phyloP scores from a whole-genome alignment of 2,888 invertebrate genomes.

The Amblyteles armatorius region DNA sequence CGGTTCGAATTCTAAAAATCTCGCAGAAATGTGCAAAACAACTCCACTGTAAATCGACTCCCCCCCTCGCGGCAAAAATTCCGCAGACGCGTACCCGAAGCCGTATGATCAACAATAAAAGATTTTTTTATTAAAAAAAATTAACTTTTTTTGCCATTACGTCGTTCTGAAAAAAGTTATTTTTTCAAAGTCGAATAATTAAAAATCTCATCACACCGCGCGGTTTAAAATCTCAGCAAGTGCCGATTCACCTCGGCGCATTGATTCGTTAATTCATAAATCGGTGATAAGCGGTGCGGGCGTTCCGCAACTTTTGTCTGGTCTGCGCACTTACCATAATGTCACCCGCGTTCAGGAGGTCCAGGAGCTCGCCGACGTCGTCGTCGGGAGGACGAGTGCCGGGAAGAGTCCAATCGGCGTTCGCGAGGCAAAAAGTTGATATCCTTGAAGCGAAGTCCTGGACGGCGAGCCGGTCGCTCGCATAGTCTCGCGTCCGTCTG shows the following conservation, averaged over 20 bases:
- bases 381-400: slow-evolving; percentile 21
- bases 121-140: too few relatives aligned
- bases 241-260: not conserved
- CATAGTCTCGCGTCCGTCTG: slow-evolving; percentile 36
- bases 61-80: too few relatives aligned
- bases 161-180: too few relatives aligned
- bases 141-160: too few relatives aligned
- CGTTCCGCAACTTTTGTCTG: not conserved
- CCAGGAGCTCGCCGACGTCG: slow-evolving; percentile 19
- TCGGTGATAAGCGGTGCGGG: not conserved
- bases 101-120: too few relatives aligned
- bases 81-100: too few relatives aligned
- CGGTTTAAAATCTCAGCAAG: not conserved
- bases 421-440: slow-evolving; percentile 65
- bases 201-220: not conserved
- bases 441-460: slow-evolving; percentile 65
- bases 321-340: slow-evolving; percentile 47
- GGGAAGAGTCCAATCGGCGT: slow-evolving; percentile 2
- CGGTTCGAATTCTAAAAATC: too few relatives aligned
- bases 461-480: slow-evolving; percentile 23
- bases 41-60: too few relatives aligned
- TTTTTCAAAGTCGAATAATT: too few relatives aligned
- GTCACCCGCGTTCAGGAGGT: slow-evolving; percentile 30
- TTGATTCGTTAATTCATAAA: slow-evolving; percentile 5
- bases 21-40: too few relatives aligned